Conservation (phyloP, 2,113 vertebrate genomes). For the Pterocles orientalis region DNA sequence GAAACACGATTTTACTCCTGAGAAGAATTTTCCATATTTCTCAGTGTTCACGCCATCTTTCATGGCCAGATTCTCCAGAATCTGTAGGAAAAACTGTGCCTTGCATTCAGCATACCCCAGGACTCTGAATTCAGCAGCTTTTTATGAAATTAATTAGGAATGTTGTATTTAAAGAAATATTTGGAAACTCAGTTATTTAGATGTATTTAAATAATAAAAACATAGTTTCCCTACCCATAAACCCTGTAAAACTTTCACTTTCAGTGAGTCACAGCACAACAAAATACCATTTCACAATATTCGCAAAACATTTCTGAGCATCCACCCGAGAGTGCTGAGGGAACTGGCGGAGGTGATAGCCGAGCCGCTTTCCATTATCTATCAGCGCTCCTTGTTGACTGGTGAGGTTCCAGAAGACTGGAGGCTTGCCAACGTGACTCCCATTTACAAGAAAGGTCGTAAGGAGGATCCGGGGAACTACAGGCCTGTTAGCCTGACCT, state of each 20-base stretch:
- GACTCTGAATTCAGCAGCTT: background rate
- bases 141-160: background rate
- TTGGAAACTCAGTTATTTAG: background rate
- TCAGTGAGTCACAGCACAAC: background rate
- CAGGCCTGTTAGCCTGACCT: too few relatives aligned
- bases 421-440: too few relatives aligned
- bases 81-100: accelerated
- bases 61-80: background rate
- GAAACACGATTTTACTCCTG: background rate
- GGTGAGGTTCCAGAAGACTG: too few relatives aligned
- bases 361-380: too few relatives aligned
- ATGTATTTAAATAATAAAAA: background rate
- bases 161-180: background rate
- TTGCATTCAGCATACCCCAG: background rate
- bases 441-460: too few relatives aligned
- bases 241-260: background rate
- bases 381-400: too few relatives aligned
- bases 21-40: background rate
- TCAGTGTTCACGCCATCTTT: background rate
- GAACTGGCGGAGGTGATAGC: too few relatives aligned
- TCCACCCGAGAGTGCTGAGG: too few relatives aligned
- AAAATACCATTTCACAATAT: background rate
- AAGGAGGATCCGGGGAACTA: too few relatives aligned
- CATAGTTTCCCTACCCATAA: background rate
- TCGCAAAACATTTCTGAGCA: background rate